Conservation (phyloP, 2,888 invertebrate genomes). For the Hydropsyche betteni region DNA sequence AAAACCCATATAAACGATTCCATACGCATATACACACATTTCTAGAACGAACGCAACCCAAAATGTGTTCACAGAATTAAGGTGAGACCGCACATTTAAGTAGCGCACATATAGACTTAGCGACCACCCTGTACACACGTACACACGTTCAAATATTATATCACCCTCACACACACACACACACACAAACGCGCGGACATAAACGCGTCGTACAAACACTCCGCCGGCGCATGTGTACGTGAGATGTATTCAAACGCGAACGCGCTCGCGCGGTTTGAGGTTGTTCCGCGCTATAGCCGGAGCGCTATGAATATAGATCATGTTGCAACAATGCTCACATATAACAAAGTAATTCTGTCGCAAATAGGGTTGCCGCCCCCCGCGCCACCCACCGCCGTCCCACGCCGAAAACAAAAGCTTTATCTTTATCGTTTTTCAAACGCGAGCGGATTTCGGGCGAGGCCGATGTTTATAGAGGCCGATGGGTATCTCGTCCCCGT, state of each 20-base stretch:
- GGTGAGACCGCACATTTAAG: too few relatives aligned
- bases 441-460: conserved; percentile 17
- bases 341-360: conserved; percentile 32
- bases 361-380: conserved; percentile 8
- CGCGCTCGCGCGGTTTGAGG: conserved; percentile 6
- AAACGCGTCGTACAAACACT: too few relatives aligned
- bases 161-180: too few relatives aligned
- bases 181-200: too few relatives aligned
- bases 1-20: too few relatives aligned
- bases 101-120: too few relatives aligned
- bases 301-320: conserved; percentile 29
- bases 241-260: neutral
- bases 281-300: conserved; percentile 4
- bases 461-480: conserved; percentile 32
- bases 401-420: conserved; percentile 10
- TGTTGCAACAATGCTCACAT: conserved; percentile 33
- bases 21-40: too few relatives aligned
- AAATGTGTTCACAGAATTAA: too few relatives aligned
- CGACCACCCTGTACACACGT: too few relatives aligned
- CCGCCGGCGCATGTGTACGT: neutral
- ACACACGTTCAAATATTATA: too few relatives aligned
- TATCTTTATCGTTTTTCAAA: conserved; percentile 33
- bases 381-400: neutral
- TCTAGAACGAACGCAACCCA: too few relatives aligned
- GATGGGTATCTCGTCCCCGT: conserved; percentile 31